Conservation (phyloP, 2,797 vertebrate species). For the Chaunax sp. region DNA sequence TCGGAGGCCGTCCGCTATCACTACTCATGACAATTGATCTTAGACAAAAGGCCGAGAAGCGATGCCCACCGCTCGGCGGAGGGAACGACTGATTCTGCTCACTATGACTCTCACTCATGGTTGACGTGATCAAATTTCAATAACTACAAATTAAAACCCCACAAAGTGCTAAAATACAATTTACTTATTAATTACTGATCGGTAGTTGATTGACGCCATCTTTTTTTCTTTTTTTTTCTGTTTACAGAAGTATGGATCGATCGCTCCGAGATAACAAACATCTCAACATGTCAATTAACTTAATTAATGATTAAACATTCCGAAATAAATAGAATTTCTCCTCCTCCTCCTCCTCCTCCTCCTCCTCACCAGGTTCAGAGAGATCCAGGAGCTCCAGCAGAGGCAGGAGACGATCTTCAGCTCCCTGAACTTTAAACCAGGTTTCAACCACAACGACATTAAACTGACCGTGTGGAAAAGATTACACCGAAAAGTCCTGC, state of each 20-base stretch:
- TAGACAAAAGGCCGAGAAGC: too few species aligned
- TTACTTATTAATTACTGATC: too few species aligned
- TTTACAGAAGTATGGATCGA: conserved; percentile 84
- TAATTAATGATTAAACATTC: too few species aligned
- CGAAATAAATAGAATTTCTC: background rate
- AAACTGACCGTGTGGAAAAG: conserved; percentile 89
- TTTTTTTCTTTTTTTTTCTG: background rate
- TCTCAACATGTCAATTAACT: background rate
- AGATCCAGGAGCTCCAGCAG: conserved; percentile 75
- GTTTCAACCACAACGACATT: conserved; percentile 87
- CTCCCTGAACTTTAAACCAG: conserved; percentile 85
- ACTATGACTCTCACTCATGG: too few species aligned
- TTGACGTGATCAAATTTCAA: too few species aligned
- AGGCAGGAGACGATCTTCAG: conserved; percentile 77
- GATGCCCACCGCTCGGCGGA: too few species aligned
- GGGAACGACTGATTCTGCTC: too few species aligned
- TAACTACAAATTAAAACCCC: too few species aligned
- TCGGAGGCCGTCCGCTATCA: too few species aligned
- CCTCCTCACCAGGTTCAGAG: conserved; percentile 57
- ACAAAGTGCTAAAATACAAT: too few species aligned
- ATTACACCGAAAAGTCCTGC: conserved; percentile 85
- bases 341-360: background rate
- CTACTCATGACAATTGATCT: too few species aligned
- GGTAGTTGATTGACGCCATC: too few species aligned
- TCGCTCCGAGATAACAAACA: conserved; percentile 78